Evolutionary conservation across 2,113 vertebrate genomes (phyloP), one percentile per base, ranked within the genome.

Genomic region (Dasyurus viverrinus): DNA sequence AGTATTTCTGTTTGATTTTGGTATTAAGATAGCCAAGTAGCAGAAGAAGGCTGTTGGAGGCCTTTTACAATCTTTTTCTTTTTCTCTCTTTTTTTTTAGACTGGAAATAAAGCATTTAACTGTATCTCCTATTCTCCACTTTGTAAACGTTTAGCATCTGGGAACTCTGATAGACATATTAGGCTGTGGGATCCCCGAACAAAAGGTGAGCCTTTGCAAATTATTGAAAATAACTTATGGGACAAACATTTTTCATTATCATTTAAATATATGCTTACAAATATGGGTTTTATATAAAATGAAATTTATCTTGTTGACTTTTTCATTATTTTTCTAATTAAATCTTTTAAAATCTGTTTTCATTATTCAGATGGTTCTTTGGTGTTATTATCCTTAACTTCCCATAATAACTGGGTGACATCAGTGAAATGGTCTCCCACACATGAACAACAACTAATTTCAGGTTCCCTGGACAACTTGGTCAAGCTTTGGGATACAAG

Each of bases 401-500:
- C 99, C 30, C 99, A 99, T 97, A 99, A 99, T 3, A 99, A 99
- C 90, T 99, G 99, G 99, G 99, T 99, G 95, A 99, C 99, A 0
- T 98, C 99, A 1, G 99, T 99, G 55, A 99, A 99, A 97, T 99
- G 99, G 99, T 99, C 99, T 91, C 99, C 99, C 1, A 98, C 99
- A 2, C 98, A 99, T 0, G 99, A 99, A 95, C 99, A 99, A 93
- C 99, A 99, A 97, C 98, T 99, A 30, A 98, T 99, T 93, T 99
- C 99, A 0, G 99, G 99, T 90, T 99, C 99, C 97, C 98, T 99
- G 54, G 99, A 99, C 99, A 99, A 99, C 95, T 94, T 99, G 76
- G 99, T 99, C 60, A 99, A 99, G 97, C 99, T 99, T 30, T 99
- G 99, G 99, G 99, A 99, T 98, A 99, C 98, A 50, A 99, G 99